Evolutionary conservation across 2,888 invertebrate genomes (phyloP).

Genomic region (Cheilosia soror): DNA sequence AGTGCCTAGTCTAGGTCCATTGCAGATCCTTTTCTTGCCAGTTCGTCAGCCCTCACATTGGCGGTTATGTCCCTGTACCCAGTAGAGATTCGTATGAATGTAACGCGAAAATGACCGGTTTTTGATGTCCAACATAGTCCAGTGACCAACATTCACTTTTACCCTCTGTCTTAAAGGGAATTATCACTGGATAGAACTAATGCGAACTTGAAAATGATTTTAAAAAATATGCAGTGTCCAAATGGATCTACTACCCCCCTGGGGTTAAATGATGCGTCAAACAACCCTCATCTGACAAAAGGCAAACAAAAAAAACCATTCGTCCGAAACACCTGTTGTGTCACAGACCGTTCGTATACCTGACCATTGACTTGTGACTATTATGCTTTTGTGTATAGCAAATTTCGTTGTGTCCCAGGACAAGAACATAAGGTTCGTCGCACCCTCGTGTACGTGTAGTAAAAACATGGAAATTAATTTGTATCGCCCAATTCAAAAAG

Average conservation of each 20-base stretch:
- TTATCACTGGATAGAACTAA: no score
- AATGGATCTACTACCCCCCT: background rate
- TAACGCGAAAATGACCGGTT: no score
- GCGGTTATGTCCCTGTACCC: no score
- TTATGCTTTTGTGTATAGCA: constrained; percentile 16
- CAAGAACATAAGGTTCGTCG: constrained; percentile 33
- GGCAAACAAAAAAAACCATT: background rate
- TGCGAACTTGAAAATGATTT: no score
- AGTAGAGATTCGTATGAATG: no score
- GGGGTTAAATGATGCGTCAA: constrained; percentile 68
- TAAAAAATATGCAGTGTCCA: no score
- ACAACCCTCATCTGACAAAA: constrained; percentile 3
- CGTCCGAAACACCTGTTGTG: constrained; percentile 59
- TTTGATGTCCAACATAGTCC: no score
- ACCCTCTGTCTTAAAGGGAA: no score
- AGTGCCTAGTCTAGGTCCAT: no score
- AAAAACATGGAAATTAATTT: constrained; percentile 68
- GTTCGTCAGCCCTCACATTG: no score
- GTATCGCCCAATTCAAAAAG: constrained; percentile 30
- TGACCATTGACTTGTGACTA: constrained; percentile 65
- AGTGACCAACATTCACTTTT: no score
- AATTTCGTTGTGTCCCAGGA: background rate
- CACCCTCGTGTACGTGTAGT: constrained; percentile 46
- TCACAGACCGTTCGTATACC: constrained; percentile 25
- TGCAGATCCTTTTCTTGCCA: no score